These are phyloP conservation scores for Theretra japonica DNA, from an alignment of 2,888 invertebrate species.

Conservation along the genomic window DNA sequence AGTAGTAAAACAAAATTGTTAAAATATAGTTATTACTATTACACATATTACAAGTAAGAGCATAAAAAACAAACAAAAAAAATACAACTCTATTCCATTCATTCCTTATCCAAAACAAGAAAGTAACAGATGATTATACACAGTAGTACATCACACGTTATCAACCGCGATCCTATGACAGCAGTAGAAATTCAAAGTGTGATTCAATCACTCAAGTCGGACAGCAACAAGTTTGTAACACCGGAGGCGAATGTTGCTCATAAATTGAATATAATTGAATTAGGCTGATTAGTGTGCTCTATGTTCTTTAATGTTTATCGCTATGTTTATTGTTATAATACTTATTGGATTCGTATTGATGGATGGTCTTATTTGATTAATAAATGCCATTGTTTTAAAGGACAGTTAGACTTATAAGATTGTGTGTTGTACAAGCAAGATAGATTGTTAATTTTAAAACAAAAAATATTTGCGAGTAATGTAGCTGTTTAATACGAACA, in stretches of 20 bases:
- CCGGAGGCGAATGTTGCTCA: constrained; percentile 50
- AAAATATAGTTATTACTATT: too few species aligned
- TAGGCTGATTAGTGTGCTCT: constrained; percentile 12
- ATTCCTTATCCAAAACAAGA: background rate
- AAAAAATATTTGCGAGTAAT: too few species aligned
- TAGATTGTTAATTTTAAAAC: too few species aligned
- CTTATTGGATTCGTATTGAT: background rate
- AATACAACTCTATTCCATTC: background rate
- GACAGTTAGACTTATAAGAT: too few species aligned
- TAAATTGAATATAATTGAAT: constrained; percentile 36
- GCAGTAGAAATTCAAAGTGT: constrained; percentile 46
- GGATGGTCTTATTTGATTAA: background rate
- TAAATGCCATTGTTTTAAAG: too few species aligned
- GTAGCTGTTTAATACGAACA: too few species aligned
- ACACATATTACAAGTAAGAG: too few species aligned
- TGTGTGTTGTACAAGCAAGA: too few species aligned
- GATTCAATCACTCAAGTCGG: constrained; percentile 53
- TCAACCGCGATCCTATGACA: constrained; percentile 42
- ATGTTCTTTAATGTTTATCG: constrained; percentile 28
- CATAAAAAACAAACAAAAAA: background rate
- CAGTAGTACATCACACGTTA: constrained; percentile 42
- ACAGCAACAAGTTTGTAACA: constrained; percentile 50
- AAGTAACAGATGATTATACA: constrained; percentile 35
- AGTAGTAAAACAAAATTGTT: too few species aligned
- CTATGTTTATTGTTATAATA: background rate